These are phyloP conservation scores for Psammodynastes pulverulentus DNA, from an alignment of 2,113 vertebrate species.

Conservation along the genomic window DNA sequence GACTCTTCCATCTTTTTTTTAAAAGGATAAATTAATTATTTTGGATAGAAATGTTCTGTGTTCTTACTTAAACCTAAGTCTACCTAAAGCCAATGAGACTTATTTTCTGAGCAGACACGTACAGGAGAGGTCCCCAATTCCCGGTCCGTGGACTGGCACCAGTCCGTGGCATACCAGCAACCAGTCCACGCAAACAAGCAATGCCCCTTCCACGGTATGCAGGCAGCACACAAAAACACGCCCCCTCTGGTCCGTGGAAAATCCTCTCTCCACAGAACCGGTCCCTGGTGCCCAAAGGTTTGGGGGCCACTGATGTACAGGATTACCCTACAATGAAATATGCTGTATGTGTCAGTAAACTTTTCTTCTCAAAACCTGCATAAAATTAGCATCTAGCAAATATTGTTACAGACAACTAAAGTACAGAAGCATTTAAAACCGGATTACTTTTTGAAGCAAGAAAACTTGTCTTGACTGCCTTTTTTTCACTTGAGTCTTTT, in stretches of 20 bases:
- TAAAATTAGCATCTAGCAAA: not conserved
- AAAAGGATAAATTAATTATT: not conserved
- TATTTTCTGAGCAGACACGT: not conserved
- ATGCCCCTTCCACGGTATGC: not conserved
- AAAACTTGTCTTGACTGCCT: not conserved
- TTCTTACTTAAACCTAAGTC: not conserved
- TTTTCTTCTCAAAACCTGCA: not conserved
- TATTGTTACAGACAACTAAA: not conserved
- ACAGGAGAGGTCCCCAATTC: not conserved
- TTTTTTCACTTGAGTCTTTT: not conserved
- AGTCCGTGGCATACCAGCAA: not conserved
- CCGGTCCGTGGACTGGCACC: not conserved
- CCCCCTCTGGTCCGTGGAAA: not conserved
- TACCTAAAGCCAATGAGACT: not conserved
- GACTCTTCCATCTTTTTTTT: not conserved
- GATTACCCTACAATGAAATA: not conserved
- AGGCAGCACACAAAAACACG: not conserved
- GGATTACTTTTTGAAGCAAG: not conserved
- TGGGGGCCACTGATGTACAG: not conserved
- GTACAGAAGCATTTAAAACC: not conserved
- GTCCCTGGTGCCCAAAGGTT: not conserved
- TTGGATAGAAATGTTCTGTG: not conserved
- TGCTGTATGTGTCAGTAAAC: not conserved
- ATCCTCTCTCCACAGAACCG: not conserved
- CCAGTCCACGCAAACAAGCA: too few species aligned